Conservation (phyloP, 2,888 invertebrate species). For the Plusia festucae region DNA sequence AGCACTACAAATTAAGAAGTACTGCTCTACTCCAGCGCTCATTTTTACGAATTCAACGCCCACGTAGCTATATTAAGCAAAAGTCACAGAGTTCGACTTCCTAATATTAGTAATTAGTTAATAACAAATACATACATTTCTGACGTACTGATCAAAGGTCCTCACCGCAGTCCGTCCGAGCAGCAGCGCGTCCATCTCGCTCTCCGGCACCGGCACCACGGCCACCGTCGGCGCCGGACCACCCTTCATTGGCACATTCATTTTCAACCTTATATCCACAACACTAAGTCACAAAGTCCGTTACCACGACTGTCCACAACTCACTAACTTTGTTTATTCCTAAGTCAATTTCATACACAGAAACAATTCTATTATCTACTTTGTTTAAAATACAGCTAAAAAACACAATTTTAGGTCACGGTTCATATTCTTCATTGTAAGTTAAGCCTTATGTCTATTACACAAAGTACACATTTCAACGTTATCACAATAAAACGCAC, state of each 20-base stretch:
- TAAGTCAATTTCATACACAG: slow-evolving; percentile 21
- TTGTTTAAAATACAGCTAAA: slow-evolving; percentile 28
- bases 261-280: slow-evolving; percentile 55
- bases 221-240: slow-evolving; percentile 89
- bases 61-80: too few species aligned
- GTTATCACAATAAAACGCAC: slow-evolving; percentile 60
- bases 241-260: slow-evolving; percentile 79
- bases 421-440: slow-evolving; percentile 16
- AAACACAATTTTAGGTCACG: slow-evolving; percentile 12
- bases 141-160: slow-evolving; percentile 89
- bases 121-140: slow-evolving; percentile 85
- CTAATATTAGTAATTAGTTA: slow-evolving; percentile 55
- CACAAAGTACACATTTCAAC: slow-evolving; percentile 41
- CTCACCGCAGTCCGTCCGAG: slow-evolving; percentile 94
- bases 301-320: slow-evolving; percentile 7
- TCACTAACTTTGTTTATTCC: background rate
- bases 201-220: slow-evolving; percentile 91
- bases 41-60: too few species aligned
- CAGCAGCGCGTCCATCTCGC: slow-evolving; percentile 94
- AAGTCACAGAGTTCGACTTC: slow-evolving; percentile 8
- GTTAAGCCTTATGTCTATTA: slow-evolving; percentile 14
- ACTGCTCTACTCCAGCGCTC: too few species aligned
- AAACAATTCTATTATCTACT: slow-evolving; percentile 23
- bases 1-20: background rate
- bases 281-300: slow-evolving; percentile 26